These are phyloP conservation scores for Drosophila pachea DNA, from an alignment of 1,140 invertebrate genomes.

Conservation along the genomic window DNA sequence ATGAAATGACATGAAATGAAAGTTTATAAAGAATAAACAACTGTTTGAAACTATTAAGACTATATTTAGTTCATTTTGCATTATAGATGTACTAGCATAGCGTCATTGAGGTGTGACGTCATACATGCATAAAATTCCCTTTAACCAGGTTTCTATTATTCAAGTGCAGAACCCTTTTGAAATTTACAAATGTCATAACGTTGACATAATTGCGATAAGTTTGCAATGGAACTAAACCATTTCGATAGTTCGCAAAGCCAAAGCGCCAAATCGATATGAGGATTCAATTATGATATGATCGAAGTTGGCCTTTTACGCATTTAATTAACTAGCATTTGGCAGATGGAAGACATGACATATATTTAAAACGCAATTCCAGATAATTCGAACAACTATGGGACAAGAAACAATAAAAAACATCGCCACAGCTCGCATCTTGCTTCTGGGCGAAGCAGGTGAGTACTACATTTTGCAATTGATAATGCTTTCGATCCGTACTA, in stretches of 20 bases:
- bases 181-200: too few relatives aligned
- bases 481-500: neutral
- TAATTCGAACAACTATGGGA: conserved; percentile 19
- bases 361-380: conserved; percentile 9
- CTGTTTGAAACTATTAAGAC: conserved; percentile 68
- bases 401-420: conserved; percentile 33
- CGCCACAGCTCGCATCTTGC: conserved; percentile 46
- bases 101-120: too few relatives aligned
- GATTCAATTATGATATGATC: conserved; percentile 5
- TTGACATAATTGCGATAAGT: too few relatives aligned
- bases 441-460: conserved; percentile 53
- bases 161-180: too few relatives aligned
- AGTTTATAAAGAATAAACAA: conserved; percentile 76
- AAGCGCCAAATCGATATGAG: conserved; percentile 5
- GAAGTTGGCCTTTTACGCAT: conserved; percentile 1
- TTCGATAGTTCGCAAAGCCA: conserved; percentile 6
- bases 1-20: conserved; percentile 65
- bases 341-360: neutral
- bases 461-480: neutral
- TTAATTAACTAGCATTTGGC: conserved; percentile 2
- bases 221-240: too few relatives aligned
- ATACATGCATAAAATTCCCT: too few relatives aligned
- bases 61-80: neutral
- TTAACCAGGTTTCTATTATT: too few relatives aligned
- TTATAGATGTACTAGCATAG: too few relatives aligned